These are phyloP conservation scores for Alexandromys fortis DNA, from an alignment of 2,113 vertebrate species.

Conservation along the genomic window DNA sequence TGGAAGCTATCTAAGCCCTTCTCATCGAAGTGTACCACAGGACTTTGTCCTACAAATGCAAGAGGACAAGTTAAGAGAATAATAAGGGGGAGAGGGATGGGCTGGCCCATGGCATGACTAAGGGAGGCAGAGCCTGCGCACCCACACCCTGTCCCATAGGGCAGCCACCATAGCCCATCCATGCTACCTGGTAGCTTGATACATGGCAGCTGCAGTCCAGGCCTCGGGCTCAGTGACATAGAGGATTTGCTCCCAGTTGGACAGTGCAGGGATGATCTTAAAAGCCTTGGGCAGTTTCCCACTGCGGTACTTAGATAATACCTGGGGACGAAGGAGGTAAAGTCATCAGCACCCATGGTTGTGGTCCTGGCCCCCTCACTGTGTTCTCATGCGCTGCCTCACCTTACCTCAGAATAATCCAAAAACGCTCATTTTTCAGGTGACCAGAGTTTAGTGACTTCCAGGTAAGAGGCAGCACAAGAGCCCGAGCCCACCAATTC, in stretches of 20 bases:
- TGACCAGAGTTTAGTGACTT: not conserved
- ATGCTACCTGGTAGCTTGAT: conserved; percentile 95
- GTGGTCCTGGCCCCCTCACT: not conserved
- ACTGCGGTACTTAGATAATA: conserved; percentile 95
- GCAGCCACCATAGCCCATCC: not conserved
- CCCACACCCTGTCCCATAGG: not conserved
- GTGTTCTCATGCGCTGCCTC: not conserved
- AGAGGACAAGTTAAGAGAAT: not conserved
- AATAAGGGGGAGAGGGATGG: not conserved
- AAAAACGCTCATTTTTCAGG: not conserved
- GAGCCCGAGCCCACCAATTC: not conserved
- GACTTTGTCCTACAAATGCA: not conserved
- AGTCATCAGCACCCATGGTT: fast-evolving
- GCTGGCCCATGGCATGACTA: no score
- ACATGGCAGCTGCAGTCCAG: conserved; percentile 98
- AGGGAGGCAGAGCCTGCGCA: not conserved
- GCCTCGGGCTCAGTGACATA: conserved; percentile 96
- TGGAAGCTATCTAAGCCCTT: not conserved
- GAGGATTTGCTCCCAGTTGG: conserved; percentile 98
- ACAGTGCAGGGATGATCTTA: conserved; percentile 96
- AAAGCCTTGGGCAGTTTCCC: conserved; percentile 98
- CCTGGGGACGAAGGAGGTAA: conserved; percentile 81
- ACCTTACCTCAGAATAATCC: not conserved
- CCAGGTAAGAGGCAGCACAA: not conserved
- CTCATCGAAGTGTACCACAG: not conserved